Evolutionary conservation across 2,888 invertebrate genomes (phyloP).

Genomic region (Drosophila seclusa): DNA sequence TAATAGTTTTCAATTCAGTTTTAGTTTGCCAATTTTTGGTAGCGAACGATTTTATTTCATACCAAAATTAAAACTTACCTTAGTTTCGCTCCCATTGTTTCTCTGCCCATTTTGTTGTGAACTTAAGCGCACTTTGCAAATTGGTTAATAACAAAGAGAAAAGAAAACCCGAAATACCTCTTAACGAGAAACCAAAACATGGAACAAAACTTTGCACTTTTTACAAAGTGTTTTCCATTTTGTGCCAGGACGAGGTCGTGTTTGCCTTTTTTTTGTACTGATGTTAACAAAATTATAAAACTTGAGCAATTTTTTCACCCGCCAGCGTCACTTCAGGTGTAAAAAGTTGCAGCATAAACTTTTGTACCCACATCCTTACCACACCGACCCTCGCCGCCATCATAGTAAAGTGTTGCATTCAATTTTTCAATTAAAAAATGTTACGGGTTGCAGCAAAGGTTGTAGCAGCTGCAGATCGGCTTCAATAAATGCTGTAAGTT

Average conservation of each 20-base stretch:
- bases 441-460: slow-evolving; percentile 1
- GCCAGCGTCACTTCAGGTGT: slow-evolving; percentile 60
- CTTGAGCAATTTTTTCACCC: slow-evolving; percentile 59
- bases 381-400: background rate
- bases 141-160: slow-evolving; percentile 71
- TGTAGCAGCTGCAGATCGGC: slow-evolving; percentile 12
- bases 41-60: background rate
- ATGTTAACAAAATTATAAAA: slow-evolving; percentile 79
- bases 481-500: slow-evolving; percentile 43
- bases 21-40: background rate
- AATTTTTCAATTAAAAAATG: slow-evolving; percentile 70
- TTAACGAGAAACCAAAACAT: slow-evolving; percentile 63
- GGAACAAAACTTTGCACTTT: slow-evolving; percentile 69
- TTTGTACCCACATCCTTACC: slow-evolving; percentile 15
- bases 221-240: slow-evolving; percentile 58
- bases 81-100: background rate
- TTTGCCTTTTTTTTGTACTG: slow-evolving; percentile 17
- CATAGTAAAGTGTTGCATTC: slow-evolving; percentile 49
- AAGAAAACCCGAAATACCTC: slow-evolving; percentile 60
- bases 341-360: slow-evolving; percentile 70
- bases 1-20: background rate
- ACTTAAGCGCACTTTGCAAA: slow-evolving; percentile 77
- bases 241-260: slow-evolving; percentile 16
- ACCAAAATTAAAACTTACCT: slow-evolving; percentile 16
- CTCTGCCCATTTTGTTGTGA: slow-evolving; percentile 44